Base-by-base conservation (phyloP, 2,888 invertebrate species). In the Drosophila siamana region DNA sequence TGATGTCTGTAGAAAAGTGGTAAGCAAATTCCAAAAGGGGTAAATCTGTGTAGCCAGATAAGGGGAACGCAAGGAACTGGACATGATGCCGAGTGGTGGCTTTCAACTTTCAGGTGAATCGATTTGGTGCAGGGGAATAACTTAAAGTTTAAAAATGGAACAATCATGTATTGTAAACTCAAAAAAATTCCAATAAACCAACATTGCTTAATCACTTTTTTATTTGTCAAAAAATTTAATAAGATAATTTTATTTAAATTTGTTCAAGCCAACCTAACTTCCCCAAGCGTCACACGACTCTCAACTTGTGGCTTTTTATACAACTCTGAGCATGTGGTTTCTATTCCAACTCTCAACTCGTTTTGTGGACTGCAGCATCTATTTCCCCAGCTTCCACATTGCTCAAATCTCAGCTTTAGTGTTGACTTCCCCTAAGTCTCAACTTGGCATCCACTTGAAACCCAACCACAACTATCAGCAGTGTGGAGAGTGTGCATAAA, bases 351-450 rank as follows among this genome's bases (percentile, higher is more conserved):
- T 24, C 51, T 47, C 38, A 38, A 51, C 46, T 44, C 9, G n/a
- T 33, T 11, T 11, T 63, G 62, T 50, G 41, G 50, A 64, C 13
- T 54, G 22, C 13, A n/a, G n/a, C 28, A 1, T 11, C 19, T 16
- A 52, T 30, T 68, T 55, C 81, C 36, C 63, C 63, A 67, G 44
- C 47, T 52, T 66, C 63, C 26, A 38, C 57, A 63, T n/a, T 33
- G n/a, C 33, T 5, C n/a, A 57, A 63, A 69, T 64, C 67, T 56
- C 68, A 28, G 59, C 59, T 56, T 41, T 22, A 30, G 44, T 46
- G 52, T 64, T 48, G 64, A 75, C 7, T 57, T 26, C 43, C 19
- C 1, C 19, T 2, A 19, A 19, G 2, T 19, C 19, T 19, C 19
- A 19, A 57, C 54, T 19, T 67, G 44, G 19, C 57, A 13, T 60